A percentile compares a stretch with the other conserved stretches of the same genome.
Evolutionary conservation across 2,113 vertebrate species (phyloP).

Genomic region (Furnarius figulus): DNA sequence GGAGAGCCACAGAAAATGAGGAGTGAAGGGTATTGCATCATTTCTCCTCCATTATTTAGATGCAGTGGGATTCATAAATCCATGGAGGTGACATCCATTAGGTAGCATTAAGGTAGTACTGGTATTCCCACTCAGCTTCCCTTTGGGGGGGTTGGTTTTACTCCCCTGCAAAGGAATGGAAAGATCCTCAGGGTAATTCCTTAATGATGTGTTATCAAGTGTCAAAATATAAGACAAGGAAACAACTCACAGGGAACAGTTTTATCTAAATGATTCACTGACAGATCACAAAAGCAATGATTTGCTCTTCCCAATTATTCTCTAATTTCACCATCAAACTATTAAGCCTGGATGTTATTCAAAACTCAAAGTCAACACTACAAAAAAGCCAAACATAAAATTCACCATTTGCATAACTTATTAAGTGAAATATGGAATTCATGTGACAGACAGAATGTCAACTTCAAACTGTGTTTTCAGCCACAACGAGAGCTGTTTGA

Average conservation of each 20-base stretch:
- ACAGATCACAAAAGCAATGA: not conserved
- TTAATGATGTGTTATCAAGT: conserved; percentile 9
- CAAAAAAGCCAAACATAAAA: conserved; percentile 6
- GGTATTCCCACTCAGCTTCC: not conserved
- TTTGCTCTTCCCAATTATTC: conserved; percentile 19
- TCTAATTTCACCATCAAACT: conserved; percentile 41
- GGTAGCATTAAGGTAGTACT: conserved; percentile 29
- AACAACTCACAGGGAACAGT: not conserved
- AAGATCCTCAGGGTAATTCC: conserved; percentile 9
- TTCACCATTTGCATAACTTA: conserved; percentile 43
- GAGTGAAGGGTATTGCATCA: not conserved
- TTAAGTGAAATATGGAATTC: conserved; percentile 43
- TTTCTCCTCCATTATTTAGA: conserved; percentile 39
- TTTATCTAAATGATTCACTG: not conserved
- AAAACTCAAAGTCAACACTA: not conserved
- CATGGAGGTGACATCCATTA: not conserved
- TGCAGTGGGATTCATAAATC: conserved; percentile 46
- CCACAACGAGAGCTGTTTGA: conserved; percentile 30
- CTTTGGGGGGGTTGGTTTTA: not conserved
- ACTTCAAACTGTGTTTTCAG: conserved; percentile 39
- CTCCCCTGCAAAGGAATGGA: not conserved
- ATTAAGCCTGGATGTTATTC: conserved; percentile 14
- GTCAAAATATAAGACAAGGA: not conserved
- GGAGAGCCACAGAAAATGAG: not conserved
- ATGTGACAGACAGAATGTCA: conserved; percentile 22